phyloP scores from a whole-genome alignment of 2,113 vertebrate species.

The Ursus arctos region DNA sequence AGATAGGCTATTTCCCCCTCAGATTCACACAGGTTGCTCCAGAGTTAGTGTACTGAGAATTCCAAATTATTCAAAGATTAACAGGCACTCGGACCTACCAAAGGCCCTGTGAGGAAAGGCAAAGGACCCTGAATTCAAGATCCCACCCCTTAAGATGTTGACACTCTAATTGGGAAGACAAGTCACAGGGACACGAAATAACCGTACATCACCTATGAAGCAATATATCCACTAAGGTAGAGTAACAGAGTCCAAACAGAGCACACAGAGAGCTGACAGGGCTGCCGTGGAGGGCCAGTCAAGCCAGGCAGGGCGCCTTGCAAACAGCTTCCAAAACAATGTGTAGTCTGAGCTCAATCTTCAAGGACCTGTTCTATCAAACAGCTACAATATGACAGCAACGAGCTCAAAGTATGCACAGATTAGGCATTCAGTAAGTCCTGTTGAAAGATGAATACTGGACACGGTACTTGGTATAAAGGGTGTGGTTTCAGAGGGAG shows the following conservation, averaged over 20 bases:
- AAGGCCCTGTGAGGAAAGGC: neutral
- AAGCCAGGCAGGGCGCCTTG: too few species aligned
- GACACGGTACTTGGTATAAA: neutral
- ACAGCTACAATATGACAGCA: neutral
- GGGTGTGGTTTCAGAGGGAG: neutral
- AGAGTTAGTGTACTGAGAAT: neutral
- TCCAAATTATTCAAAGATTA: neutral
- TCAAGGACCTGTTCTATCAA: neutral
- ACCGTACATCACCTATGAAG: neutral
- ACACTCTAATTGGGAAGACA: neutral
- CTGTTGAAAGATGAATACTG: neutral
- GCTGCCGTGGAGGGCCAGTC: too few species aligned
- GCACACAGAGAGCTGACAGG: neutral
- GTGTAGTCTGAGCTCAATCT: neutral
- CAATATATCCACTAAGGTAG: neutral
- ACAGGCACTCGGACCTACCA: neutral
- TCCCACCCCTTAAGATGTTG: neutral
- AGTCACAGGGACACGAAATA: neutral
- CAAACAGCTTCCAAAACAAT: neutral
- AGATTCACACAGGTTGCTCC: neutral
- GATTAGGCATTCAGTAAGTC: neutral
- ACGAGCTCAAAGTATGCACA: neutral
- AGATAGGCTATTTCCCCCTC: neutral
- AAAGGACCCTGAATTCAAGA: neutral
- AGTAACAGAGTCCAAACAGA: neutral